A percentile compares a stretch with the other conserved stretches of the same genome.
Conservation (phyloP, 64 coral and sea anemone genomes). For the Porites australiensis region DNA sequence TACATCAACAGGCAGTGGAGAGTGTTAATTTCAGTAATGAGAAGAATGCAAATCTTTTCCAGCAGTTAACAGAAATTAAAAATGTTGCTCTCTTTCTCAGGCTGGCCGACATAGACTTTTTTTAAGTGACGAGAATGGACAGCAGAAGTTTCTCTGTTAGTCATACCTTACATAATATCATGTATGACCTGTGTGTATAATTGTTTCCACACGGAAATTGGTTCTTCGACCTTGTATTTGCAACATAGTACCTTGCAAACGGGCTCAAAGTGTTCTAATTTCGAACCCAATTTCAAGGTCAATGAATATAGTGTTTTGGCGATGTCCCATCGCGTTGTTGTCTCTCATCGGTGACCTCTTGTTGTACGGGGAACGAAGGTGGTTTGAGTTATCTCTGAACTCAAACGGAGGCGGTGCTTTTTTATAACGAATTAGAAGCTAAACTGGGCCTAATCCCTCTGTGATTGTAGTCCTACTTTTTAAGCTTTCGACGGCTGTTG, state of each 20-base stretch:
- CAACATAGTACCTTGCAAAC: background rate
- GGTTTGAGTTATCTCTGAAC: background rate
- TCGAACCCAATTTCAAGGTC: slow-evolving; percentile 26
- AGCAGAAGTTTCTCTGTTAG: background rate
- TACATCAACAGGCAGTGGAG: too few species aligned
- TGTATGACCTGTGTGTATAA: slow-evolving; percentile 3
- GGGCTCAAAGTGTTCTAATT: background rate
- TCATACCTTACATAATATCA: background rate
- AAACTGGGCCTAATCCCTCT: background rate
- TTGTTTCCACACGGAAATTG: slow-evolving; percentile 59
- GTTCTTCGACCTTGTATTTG: slow-evolving; percentile 10
- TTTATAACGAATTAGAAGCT: background rate
- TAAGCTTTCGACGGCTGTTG: background rate
- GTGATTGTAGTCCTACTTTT: background rate
- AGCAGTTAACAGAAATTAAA: too few species aligned
- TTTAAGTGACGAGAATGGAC: background rate
- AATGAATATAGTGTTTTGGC: slow-evolving; percentile 13
- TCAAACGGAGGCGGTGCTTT: background rate
- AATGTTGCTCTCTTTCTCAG: background rate
- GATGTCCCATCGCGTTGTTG: slow-evolving; percentile 45
- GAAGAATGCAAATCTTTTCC: too few species aligned
- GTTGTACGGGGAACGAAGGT: background rate
- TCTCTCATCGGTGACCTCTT: slow-evolving; percentile 51
- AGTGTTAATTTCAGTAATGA: too few species aligned
- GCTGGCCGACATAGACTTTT: background rate